phyloP scores from a whole-genome alignment of 2,888 invertebrate species.

The Cosmorhoe ocellata region DNA sequence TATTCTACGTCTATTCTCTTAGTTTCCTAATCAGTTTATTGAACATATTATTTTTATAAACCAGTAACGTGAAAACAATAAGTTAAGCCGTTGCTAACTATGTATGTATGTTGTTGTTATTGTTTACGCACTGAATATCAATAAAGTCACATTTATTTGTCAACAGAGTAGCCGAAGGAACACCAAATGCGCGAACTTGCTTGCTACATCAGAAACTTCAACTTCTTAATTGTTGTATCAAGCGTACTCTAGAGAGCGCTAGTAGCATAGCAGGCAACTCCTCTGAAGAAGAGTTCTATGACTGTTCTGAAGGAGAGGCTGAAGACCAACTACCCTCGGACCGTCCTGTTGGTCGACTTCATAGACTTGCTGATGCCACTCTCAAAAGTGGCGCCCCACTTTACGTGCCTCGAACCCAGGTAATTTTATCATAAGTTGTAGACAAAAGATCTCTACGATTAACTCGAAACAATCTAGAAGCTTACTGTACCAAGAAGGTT shows the following conservation, averaged over 20 bases:
- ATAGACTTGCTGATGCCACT: constrained; percentile 61
- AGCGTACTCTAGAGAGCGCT: constrained; percentile 78
- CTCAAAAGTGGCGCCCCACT: constrained; percentile 70
- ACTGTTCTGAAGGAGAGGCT: constrained; percentile 84
- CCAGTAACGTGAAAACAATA: too few relatives aligned
- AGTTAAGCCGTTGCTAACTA: too few relatives aligned
- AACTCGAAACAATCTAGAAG: background rate
- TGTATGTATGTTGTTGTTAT: too few relatives aligned
- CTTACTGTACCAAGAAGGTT: background rate
- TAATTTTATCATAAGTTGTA: constrained; percentile 26
- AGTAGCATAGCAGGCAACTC: constrained; percentile 56
- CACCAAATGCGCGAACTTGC: constrained; percentile 94
- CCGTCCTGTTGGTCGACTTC: constrained; percentile 64
- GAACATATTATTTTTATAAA: background rate
- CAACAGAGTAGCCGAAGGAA: constrained; percentile 89
- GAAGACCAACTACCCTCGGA: constrained; percentile 74
- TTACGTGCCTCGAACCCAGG: constrained; percentile 73
- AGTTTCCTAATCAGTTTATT: background rate
- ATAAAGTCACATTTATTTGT: constrained; percentile 36
- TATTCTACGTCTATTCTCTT: too few relatives aligned
- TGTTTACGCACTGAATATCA: background rate
- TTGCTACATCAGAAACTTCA: constrained; percentile 97
- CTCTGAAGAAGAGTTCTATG: constrained; percentile 90
- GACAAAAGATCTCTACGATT: background rate
- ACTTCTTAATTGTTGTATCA: constrained; percentile 91